A percentile compares a stretch with the other conserved stretches of the same genome.
Conservation (phyloP, 2,888 invertebrate genomes). For the Drosophila meridiana region DNA sequence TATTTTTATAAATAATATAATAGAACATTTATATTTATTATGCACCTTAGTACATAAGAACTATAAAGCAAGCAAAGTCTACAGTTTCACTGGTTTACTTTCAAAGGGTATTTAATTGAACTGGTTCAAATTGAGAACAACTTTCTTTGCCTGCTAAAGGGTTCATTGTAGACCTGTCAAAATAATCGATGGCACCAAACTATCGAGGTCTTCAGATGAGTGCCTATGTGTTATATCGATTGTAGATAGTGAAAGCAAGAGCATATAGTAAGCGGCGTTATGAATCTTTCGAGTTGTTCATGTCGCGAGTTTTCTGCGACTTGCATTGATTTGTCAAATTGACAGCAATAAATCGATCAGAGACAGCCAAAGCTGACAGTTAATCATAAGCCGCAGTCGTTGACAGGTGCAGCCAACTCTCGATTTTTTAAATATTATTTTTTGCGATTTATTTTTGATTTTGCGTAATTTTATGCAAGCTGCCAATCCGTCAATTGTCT, state of each 20-base stretch:
- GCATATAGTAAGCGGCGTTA: neutral
- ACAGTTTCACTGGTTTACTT: no score
- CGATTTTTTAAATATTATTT: neutral
- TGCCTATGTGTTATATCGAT: no score
- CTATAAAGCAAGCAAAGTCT: neutral
- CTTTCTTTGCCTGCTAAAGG: no score
- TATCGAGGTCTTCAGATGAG: no score
- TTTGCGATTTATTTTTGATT: conserved; percentile 3
- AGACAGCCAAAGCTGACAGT: conserved; percentile 72
- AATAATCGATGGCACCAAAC: no score
- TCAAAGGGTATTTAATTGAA: neutral
- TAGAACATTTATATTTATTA: no score
- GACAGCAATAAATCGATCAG: conserved; percentile 82
- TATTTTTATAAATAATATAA: no score
- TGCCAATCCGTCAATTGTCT: conserved; percentile 82
- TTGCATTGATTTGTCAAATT: conserved; percentile 81
- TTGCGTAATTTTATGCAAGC: conserved; percentile 77
- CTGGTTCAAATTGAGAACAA: no score
- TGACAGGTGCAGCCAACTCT: conserved; percentile 61
- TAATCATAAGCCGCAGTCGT: conserved; percentile 72
- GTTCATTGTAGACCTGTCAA: neutral
- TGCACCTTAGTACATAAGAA: neutral
- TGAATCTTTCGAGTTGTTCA: neutral
- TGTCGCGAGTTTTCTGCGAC: neutral
- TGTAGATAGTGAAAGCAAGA: neutral